Evolutionary conservation across 2,113 vertebrate species (phyloP), one percentile per base, ranked within the genome.

Genomic region (Thunnus maccoyii): DNA sequence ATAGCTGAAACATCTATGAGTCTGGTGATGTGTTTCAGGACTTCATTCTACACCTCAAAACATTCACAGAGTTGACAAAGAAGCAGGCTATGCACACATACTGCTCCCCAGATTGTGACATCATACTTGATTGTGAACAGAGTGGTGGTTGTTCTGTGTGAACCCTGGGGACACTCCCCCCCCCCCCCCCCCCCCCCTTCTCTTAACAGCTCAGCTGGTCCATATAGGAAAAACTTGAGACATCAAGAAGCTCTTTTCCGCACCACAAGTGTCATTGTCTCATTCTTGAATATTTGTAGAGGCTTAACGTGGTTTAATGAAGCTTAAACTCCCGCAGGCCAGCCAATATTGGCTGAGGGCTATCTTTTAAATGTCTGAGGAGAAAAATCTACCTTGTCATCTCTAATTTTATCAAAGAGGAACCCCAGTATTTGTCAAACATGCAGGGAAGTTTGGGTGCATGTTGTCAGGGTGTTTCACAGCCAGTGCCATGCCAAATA

Each of bases 61-160:
- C 73, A 75, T 4, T 76, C 55, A 58, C 82, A 57, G 65, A 8
- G 69, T 79, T 46, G 32, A 44, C 68, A 51, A 57, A 75, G 65
- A 67, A 71, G 50, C 52, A 78, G 78, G 36, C 22, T 44, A 8
- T 72, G 46, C 41, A 55, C 66, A 47, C 76, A 68, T 58, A n/a
- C 74, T 57, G 79, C 64, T 92, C 88, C 85, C 86, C 46, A 81
- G 78, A 69, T 3, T 30, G 72, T 89, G 84, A 89, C 75, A 69
- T 89, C 88, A 93, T 32, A 60, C 78, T 85, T 83, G 85, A 91
- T 57, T 87, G 78, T 41, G 76, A 89, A 90, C 89, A 89, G 78
- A 87, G 69, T 62, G 69, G 30, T 52, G 32, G 80, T 90, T 93
- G 85, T 87, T 89, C 73, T 81, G 47, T n/a, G 48, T 68, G 61